phyloP scores from a whole-genome alignment of 2,888 invertebrate genomes.

The Scaptomyza parva region DNA sequence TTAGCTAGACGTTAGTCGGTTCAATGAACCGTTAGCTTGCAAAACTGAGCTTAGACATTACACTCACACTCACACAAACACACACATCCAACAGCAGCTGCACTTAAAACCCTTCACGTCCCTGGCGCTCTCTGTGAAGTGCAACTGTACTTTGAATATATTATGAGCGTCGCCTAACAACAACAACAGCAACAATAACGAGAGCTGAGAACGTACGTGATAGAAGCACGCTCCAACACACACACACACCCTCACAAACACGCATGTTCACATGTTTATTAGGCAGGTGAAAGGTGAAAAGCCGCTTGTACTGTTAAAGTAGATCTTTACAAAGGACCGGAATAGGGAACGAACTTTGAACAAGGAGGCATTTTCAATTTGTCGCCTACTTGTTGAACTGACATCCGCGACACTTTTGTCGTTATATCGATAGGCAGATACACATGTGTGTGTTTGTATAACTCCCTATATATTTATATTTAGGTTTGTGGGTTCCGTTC shows the following conservation, averaged over 20 bases:
- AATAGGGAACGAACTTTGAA: background rate
- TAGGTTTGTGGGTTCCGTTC: conserved; percentile 61
- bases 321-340: conserved; percentile 47
- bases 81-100: conserved; percentile 11
- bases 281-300: conserved; percentile 73
- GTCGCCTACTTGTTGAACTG: conserved; percentile 68
- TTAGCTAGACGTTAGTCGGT: conserved; percentile 72
- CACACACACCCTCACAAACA: conserved; percentile 7
- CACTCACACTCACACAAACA: background rate
- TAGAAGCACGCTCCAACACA: conserved; percentile 15
- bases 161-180: conserved; percentile 61
- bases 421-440: conserved; percentile 66
- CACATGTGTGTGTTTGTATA: background rate
- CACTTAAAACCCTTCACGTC: conserved; percentile 16
- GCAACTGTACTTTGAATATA: conserved; percentile 79
- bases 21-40: conserved; percentile 70
- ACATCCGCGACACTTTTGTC: conserved; percentile 50
- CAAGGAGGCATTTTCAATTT: conserved; percentile 42
- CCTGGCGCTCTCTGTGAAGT: conserved; percentile 50
- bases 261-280: conserved; percentile 41
- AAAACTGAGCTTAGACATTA: conserved; percentile 29
- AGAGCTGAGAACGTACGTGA: conserved; percentile 33
- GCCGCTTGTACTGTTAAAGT: conserved; percentile 35
- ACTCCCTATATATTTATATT: conserved; percentile 66
- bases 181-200: conserved; percentile 41